A percentile compares a stretch with the other conserved stretches of the same genome.
Evolutionary conservation across 2,888 invertebrate genomes (phyloP).

Genomic region (Amiota mariae): DNA sequence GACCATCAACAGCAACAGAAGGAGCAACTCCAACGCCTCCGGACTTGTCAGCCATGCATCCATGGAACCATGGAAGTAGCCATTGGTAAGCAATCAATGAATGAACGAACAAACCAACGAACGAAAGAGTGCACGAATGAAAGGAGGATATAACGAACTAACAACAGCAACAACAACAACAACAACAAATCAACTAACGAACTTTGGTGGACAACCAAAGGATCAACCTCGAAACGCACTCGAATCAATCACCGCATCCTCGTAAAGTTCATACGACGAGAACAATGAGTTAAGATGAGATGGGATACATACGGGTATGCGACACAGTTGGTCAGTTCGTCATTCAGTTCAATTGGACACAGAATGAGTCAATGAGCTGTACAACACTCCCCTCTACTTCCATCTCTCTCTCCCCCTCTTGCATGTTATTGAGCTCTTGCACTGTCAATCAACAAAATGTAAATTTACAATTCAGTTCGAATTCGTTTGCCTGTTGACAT

Average conservation of each 20-base stretch:
- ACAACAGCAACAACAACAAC: not conserved
- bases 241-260: slow-evolving; percentile 56
- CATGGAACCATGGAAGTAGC: slow-evolving; percentile 33
- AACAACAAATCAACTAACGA: not conserved
- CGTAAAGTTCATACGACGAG: not conserved
- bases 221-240: slow-evolving; percentile 41
- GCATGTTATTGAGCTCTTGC: slow-evolving; percentile 34
- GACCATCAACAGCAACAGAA: slow-evolving; percentile 16
- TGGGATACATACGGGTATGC: too few relatives aligned
- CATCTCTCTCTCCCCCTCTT: slow-evolving; percentile 21
- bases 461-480: slow-evolving; percentile 22
- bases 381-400: slow-evolving; percentile 29
- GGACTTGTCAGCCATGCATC: not conserved
- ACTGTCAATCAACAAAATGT: slow-evolving; percentile 28
- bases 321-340: too few relatives aligned
- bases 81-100: slow-evolving; percentile 13
- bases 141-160: not conserved
- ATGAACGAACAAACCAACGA: slow-evolving; percentile 13
- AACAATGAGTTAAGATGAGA: too few relatives aligned
- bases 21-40: not conserved
- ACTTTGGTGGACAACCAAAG: slow-evolving; percentile 6
- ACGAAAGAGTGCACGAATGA: not conserved
- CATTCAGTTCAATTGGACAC: not conserved
- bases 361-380: slow-evolving; percentile 3
- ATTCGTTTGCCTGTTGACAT: slow-evolving; percentile 23